phyloP scores from a whole-genome alignment of 2,888 invertebrate species.

The Eilema caniola region DNA sequence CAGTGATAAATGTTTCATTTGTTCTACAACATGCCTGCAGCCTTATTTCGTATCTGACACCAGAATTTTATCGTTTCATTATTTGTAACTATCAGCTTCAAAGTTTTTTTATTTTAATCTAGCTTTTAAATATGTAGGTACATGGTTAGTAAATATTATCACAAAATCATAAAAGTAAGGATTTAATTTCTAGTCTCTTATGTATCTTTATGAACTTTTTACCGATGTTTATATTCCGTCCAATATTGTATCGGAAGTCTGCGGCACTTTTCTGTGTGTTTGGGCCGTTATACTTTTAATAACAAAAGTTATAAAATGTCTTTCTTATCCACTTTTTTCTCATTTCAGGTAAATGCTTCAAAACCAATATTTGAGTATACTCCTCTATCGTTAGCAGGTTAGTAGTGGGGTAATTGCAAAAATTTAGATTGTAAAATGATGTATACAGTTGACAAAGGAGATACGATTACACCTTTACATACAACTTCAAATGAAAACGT shows the following conservation, averaged over 20 bases:
- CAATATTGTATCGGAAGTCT: conserved; percentile 13
- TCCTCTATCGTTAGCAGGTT: conserved; percentile 24
- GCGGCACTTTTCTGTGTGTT: conserved; percentile 16
- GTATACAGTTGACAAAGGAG: no score
- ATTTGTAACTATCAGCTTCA: conserved; percentile 41
- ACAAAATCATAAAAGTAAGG: conserved; percentile 11
- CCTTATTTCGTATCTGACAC: conserved; percentile 66
- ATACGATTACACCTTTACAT: no score
- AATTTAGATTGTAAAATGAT: no score
- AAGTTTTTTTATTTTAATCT: conserved; percentile 32
- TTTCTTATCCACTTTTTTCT: conserved; percentile 37
- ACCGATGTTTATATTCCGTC: conserved; percentile 4
- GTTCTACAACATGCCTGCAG: conserved; percentile 68
- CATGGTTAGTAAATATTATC: conserved; percentile 25
- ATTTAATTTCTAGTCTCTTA: conserved; percentile 19
- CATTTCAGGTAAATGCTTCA: conserved; percentile 44
- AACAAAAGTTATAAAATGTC: conserved; percentile 23
- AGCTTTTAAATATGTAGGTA: conserved; percentile 18
- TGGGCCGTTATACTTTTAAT: conserved; percentile 18
- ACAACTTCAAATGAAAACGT: no score
- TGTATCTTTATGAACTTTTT: conserved; percentile 13
- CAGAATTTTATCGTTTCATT: conserved; percentile 63
- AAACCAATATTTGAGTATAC: not conserved
- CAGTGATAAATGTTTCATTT: conserved; percentile 84
- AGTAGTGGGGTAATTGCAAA: conserved; percentile 21